Evolutionary conservation across 64 coral and sea anemone species (phyloP), one percentile per base, ranked within the genome.

Genomic region (Anthopleura sola): DNA sequence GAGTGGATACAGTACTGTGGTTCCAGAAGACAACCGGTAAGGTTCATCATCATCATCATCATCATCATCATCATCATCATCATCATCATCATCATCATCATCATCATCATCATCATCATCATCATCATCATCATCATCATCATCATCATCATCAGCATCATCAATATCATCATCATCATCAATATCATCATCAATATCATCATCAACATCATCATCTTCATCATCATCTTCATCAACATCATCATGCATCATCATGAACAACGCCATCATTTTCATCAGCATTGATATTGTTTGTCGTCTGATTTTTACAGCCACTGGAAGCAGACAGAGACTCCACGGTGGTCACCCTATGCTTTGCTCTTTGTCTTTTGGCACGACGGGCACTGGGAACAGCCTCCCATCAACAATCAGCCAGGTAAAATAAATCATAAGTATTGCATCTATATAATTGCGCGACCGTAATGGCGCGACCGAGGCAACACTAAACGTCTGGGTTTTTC

Each of bases 1-100:
- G 90, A 91, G 7, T 99, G 97, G 97, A 95, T 99, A n/a, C 93
- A 90, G 80, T 92, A 94, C 78, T 99, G 97, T 78, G 93, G 80
- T 21, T 91, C 84, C 68, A 93, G 88, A 15, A 88, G 87, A 51
- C 79, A 92, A 24, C 86, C 87, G 87, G 97, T 99, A 46, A 87
- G 90, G 33, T 37, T 16, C 21, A 38, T 37, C 13, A 12, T 32
- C n/a, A 31, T 1, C 16, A 75, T 11, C n/a, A 56, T 56, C 14
- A 56, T 56, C 19, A n/a, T n/a, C 18, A 56, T 21, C 16, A 56
- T 20, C 55, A 13, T 5, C 0, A 56, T 20, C 50, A 1, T 56
- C 2, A 56, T 20, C 16, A 56, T 21, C 19, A 56, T 1, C 55
- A 56, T 16, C 1, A 20, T 18, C 16, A 56, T 16, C 0, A 18